A percentile compares a stretch with the other conserved stretches of the same genome.
These are phyloP conservation scores for Sorex maritimensis DNA, from an alignment of 2,797 vertebrate species.

Conservation along the genomic window DNA sequence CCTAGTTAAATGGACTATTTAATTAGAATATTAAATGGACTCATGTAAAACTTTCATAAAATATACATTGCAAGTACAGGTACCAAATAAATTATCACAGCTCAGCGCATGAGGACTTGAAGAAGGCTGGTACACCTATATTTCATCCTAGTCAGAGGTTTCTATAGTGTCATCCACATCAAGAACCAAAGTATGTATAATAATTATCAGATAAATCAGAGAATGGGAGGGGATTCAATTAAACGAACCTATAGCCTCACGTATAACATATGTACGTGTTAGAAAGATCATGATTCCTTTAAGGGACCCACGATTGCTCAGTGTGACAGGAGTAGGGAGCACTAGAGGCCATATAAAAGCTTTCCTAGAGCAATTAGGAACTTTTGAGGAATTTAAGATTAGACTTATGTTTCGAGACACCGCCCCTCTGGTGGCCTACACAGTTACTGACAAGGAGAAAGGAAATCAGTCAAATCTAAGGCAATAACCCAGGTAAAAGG, in stretches of 20 bases:
- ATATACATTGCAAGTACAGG: not conserved
- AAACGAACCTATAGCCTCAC: not conserved
- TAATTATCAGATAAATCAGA: not conserved
- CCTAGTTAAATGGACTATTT: not conserved
- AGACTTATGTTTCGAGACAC: not conserved
- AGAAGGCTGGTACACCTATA: not conserved
- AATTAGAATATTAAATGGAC: no score
- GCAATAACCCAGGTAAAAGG: not conserved
- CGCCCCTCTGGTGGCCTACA: not conserved
- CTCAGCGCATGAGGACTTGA: not conserved
- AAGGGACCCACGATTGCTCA: not conserved
- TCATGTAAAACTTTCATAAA: not conserved
- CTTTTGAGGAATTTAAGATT: not conserved
- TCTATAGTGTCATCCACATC: slow-evolving; percentile 20
- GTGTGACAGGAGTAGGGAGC: not conserved
- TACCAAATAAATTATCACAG: not conserved
- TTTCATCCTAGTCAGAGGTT: not conserved
- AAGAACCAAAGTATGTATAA: not conserved
- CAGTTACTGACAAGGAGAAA: not conserved
- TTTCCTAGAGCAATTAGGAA: not conserved
- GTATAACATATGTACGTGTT: not conserved
- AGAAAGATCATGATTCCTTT: not conserved
- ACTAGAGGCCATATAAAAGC: not conserved
- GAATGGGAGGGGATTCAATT: not conserved
- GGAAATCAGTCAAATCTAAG: not conserved